Conservation (phyloP, 2,888 invertebrate genomes). For the Tridacna crocea region DNA sequence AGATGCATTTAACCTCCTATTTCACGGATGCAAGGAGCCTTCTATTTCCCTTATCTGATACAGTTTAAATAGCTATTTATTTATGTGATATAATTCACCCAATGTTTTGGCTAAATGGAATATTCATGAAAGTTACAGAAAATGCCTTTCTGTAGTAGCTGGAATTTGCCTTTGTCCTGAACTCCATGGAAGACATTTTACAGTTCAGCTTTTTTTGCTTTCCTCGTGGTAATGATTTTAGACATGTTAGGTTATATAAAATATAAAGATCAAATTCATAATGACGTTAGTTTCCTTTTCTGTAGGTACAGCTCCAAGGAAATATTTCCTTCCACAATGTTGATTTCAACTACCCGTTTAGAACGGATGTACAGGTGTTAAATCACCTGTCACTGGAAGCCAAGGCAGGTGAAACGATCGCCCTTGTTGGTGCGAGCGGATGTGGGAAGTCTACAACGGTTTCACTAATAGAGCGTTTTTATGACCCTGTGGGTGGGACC, state of each 20-base stretch:
- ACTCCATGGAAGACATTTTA: no score
- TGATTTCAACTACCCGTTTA: constrained; percentile 74
- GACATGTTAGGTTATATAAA: background rate
- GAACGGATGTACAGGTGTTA: constrained; percentile 77
- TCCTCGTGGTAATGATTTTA: no score
- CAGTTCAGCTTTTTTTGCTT: no score
- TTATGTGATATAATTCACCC: no score
- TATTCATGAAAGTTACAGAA: no score
- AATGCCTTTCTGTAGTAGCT: no score
- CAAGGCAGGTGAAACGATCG: constrained; percentile 80
- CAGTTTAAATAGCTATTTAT: no score
- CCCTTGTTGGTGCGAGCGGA: constrained; percentile 79
- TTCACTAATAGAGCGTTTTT: constrained; percentile 80
- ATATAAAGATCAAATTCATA: background rate
- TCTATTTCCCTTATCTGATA: no score
- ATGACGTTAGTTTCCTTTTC: background rate
- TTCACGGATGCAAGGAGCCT: no score
- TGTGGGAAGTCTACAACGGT: constrained; percentile 80
- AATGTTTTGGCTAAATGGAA: no score
- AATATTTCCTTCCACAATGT: constrained; percentile 35
- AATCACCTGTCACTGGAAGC: constrained; percentile 79
- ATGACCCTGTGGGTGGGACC: constrained; percentile 74
- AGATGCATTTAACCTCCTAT: no score
- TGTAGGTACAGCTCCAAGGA: constrained; percentile 25
- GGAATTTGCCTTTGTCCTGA: no score